phyloP scores from a whole-genome alignment of 2,113 vertebrate genomes.

The Pycnonotus jocosus region DNA sequence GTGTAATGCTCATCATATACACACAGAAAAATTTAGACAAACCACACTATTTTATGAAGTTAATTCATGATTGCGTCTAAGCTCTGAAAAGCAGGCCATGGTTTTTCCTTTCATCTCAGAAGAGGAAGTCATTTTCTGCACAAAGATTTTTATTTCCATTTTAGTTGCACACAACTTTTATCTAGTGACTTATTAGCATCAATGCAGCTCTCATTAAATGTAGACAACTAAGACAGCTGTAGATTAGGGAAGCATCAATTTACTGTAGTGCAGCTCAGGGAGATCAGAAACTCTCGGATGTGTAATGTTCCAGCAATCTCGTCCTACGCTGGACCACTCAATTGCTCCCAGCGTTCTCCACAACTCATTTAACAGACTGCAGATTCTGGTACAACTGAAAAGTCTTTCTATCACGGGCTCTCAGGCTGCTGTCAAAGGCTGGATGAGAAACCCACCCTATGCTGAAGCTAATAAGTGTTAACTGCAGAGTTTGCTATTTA shows the following conservation, averaged over 20 bases:
- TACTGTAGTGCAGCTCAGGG: not conserved
- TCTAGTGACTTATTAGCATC: not conserved
- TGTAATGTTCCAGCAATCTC: not conserved
- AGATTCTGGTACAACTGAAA: not conserved
- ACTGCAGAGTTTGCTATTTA: not conserved
- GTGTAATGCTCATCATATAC: not conserved
- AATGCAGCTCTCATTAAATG: not conserved
- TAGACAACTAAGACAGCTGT: not conserved
- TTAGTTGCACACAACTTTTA: not conserved
- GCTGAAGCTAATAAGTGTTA: not conserved
- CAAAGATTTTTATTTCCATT: not conserved
- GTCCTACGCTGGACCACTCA: not conserved
- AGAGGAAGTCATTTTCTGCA: not conserved
- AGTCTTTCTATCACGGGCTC: not conserved
- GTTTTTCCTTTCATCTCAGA: not conserved
- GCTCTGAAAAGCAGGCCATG: not conserved
- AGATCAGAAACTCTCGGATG: not conserved
- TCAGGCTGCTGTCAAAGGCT: not conserved
- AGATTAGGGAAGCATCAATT: constrained; percentile 1
- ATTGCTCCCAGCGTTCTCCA: not conserved
- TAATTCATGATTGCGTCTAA: not conserved
- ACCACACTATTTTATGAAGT: not conserved
- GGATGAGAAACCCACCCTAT: not conserved
- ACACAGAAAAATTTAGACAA: not conserved
- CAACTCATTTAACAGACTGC: not conserved